Evolutionary conservation across 2,113 vertebrate species (phyloP), one percentile per base, ranked within the genome.

Genomic region (Sander lucioperca): DNA sequence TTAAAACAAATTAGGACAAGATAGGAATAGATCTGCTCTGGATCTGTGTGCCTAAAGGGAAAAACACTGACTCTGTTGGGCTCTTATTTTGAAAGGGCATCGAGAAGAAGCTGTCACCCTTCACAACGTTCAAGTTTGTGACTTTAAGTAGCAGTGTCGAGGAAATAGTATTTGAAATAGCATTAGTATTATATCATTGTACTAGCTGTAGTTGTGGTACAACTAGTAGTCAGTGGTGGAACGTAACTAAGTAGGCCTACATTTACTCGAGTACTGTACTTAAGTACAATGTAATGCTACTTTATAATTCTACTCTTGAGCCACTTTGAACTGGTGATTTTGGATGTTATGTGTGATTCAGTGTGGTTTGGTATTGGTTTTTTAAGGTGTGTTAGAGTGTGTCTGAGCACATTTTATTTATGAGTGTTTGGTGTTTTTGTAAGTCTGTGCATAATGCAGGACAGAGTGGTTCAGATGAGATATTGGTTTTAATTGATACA

Each of bases 11-110:
- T 30, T 4, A 27, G 39, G 2, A 30, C 16, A 47, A n/a, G 69
- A 57, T 21, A 50, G 50, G 19, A 76, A 15, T 0, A n/a, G 36
- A 68, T 33, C n/a, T 83, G 16, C n/a, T 71, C 25, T 64, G 73
- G 48, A 50, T 43, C 13, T 54, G 19, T 30, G 48, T 70, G 13
- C 8, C n/a, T 25, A 5, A 16, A 51, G 53, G 6, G 19, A 23
- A 33, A 56, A 39, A 23, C 2, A 8, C 21, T 27, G 15, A 58
- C 7, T 53, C 12, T 48, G 23, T 11, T 5, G 1, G 18, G 13
- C 19, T 76, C 12, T 64, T 64, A 64, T 69, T 82, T 45, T 43
- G 23, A 63, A 77, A 77, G 14, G 0, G 2, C 1, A 30, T 1
- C 27, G 45, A 67, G 10, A 56, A 19, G 50, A 65, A 57, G 27